phyloP scores from a whole-genome alignment of 1,140 invertebrate genomes.

The Adoxophyes honmai region DNA sequence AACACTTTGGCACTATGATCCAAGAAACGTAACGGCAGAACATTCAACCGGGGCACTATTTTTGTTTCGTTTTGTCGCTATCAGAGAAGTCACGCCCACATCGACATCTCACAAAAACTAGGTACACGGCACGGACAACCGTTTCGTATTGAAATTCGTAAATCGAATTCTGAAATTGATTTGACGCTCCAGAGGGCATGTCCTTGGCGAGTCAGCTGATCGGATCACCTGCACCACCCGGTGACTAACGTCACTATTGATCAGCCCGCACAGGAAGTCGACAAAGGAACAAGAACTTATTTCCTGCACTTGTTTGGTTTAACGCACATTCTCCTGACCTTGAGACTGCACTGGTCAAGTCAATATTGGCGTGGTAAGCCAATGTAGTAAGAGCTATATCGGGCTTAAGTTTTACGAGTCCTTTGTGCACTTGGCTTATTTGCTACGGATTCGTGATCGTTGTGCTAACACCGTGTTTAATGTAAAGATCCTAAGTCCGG shows the following conservation, averaged over 20 bases:
- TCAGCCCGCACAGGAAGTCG: slow-evolving; percentile 1
- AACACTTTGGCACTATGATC: too few relatives aligned
- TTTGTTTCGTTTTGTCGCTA: too few relatives aligned
- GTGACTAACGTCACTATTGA: slow-evolving; percentile 2
- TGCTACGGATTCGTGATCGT: slow-evolving; percentile 2
- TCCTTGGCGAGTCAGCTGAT: slow-evolving; percentile 5
- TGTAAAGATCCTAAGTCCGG: too few relatives aligned
- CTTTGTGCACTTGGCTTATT: slow-evolving; percentile 2
- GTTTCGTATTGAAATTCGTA: too few relatives aligned
- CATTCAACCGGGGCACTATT: too few relatives aligned
- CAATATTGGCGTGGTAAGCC: background rate
- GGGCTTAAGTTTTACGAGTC: background rate
- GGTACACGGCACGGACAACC: too few relatives aligned
- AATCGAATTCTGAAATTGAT: background rate
- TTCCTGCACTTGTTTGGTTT: background rate
- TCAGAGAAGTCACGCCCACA: too few relatives aligned
- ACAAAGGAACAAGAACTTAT: background rate
- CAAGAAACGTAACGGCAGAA: too few relatives aligned
- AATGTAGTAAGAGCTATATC: background rate
- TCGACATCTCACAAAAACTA: too few relatives aligned
- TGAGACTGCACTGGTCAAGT: background rate
- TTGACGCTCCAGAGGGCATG: slow-evolving; percentile 4
- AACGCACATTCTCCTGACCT: slow-evolving; percentile 12
- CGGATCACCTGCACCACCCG: background rate
- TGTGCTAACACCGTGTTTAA: background rate